Base-by-base conservation (phyloP, 2,797 vertebrate species). In the Okamejei kenojei region DNA sequence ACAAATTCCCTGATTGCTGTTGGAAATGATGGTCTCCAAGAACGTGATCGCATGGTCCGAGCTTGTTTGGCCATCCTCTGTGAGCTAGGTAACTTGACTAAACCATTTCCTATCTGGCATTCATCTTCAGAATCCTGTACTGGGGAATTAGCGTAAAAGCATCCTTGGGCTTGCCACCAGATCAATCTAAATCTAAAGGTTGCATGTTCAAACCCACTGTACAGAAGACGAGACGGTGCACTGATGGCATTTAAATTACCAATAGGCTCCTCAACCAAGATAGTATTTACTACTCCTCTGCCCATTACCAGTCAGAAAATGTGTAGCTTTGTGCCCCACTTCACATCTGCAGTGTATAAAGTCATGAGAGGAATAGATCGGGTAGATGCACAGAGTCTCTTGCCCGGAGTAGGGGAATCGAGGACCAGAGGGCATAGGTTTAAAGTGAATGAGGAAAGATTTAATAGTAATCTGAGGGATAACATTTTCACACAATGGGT, bases 51-150 rank as follows among this genome's bases (percentile, higher is more conserved):
- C 94, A 99, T 99, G 99, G 99, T 99, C 94, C 97, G 98, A 15
- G 98, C 99, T 0, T 99, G 98, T 95, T 98, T 99, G 94, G 99
- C 99, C 94, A 99, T 99, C 95, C 96, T 99, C 94, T 99, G 99
- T 95, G 99, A 99, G 97, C 97, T 99, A 94, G 98, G 99, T 99
- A 95, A 97, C 97, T 95, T 93, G 93, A 58, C 8, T 58, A 45
- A 38, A 58, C 38, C 26, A 29, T 58, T 7, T 1, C 15, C 32
- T 9, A 79, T 93, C 45, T 23, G 17, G 35, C 17, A 11, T 11
- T 38, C 71, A 74, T 21, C 45, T 23, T 61, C 76, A 80, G 45
- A 9, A 54, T 93, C 32, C 73, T 73, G 8, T 13, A 19, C 45
- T 35, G 21, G 5, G 23, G 38, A 13, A 54, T 45, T n/a, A 54